Evolutionary conservation across 1,140 invertebrate genomes (phyloP).

Genomic region (Orchesella cincta): DNA sequence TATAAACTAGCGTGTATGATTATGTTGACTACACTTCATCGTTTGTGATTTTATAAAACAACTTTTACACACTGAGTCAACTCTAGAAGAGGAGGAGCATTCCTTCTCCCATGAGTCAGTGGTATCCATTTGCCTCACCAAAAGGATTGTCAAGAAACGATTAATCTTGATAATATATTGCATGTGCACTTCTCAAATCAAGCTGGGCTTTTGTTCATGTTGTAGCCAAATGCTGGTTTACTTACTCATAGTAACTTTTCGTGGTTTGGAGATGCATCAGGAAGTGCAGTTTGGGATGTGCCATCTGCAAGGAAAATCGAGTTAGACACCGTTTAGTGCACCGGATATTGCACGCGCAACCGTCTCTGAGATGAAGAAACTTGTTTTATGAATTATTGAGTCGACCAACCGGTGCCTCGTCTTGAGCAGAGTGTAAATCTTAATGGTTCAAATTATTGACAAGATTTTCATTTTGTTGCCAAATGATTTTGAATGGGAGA

Average conservation of each 20-base stretch:
- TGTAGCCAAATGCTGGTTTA: background rate
- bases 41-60: background rate
- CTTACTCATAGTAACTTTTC: too few species aligned
- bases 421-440: background rate
- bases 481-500: slow-evolving; percentile 20
- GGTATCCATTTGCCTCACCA: too few species aligned
- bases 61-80: slow-evolving; percentile 1
- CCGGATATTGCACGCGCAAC: slow-evolving; percentile 19
- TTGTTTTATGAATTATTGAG: background rate
- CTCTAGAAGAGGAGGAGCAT: too few species aligned
- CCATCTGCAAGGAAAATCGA: background rate
- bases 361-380: background rate
- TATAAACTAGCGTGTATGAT: background rate
- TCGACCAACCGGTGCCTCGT: background rate
- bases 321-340: background rate
- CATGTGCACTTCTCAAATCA: too few species aligned
- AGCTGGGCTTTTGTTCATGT: too few species aligned
- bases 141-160: background rate
- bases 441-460: background rate
- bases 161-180: slow-evolving; percentile 25
- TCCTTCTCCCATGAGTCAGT: too few species aligned
- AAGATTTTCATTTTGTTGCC: slow-evolving; percentile 27
- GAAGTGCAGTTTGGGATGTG: background rate
- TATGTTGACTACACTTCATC: background rate
- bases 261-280: background rate